A percentile compares a stretch with the other conserved stretches of the same genome.
Conservation (phyloP, 1,140 invertebrate species). For the Babylonia areolata region DNA sequence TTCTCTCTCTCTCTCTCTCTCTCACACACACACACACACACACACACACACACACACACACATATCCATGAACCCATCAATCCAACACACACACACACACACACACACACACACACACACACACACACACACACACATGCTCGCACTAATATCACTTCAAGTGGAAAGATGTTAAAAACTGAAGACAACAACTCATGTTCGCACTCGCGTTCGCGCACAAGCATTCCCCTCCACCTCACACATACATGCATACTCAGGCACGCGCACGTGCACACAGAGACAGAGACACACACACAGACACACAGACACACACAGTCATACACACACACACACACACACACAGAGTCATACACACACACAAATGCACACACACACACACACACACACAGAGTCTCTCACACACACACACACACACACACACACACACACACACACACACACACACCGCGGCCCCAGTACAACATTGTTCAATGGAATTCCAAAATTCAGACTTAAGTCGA, state of each 20-base stretch:
- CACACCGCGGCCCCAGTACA: too few species aligned
- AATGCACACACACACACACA: background rate
- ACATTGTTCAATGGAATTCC: too few species aligned
- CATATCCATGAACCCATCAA: background rate
- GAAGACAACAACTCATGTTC: too few species aligned
- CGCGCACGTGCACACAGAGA: constrained; percentile 15
- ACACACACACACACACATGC: too few species aligned
- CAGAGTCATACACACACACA: background rate
- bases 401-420: background rate
- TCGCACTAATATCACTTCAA: too few species aligned
- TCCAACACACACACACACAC: background rate
- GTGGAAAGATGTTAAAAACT: too few species aligned
- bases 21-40: background rate
- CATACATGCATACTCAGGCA: constrained; percentile 15
- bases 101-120: too few species aligned
- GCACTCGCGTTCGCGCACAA: too few species aligned
- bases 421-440: background rate
- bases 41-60: background rate
- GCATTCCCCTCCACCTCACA: background rate
- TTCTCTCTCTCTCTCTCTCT: background rate
- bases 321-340: constrained; percentile 14
- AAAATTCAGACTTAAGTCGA: too few species aligned
- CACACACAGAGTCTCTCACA: background rate
- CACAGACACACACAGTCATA: background rate
- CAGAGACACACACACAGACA: constrained; percentile 3